A percentile compares a stretch with the other conserved stretches of the same genome.
phyloP scores from a whole-genome alignment of 2,888 invertebrate genomes.

The Sesamia inferens region DNA sequence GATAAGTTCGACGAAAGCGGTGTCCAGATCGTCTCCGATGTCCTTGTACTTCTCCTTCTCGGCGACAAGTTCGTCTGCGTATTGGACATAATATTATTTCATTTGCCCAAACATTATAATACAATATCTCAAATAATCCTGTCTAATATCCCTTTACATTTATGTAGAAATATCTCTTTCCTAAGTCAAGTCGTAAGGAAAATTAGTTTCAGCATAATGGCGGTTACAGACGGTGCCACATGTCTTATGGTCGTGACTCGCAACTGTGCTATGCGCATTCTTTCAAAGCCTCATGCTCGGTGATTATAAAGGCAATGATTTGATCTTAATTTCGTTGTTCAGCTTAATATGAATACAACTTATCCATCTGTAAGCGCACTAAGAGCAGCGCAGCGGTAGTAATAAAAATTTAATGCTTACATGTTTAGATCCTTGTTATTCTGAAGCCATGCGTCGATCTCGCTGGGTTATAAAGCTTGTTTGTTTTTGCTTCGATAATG shows the following conservation, averaged over 20 bases:
- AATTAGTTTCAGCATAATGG: conserved; percentile 74
- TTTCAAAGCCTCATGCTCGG: conserved; percentile 50
- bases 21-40: conserved; percentile 99
- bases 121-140: conserved; percentile 39
- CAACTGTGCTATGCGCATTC: conserved; percentile 38
- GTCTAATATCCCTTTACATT: conserved; percentile 21
- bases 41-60: conserved; percentile 99
- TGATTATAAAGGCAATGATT: conserved; percentile 33
- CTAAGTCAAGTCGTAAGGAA: conserved; percentile 82
- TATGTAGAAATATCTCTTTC: conserved; percentile 46
- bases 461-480: conserved; percentile 73
- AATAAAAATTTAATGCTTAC: conserved; percentile 78
- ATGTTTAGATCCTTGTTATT: conserved; percentile 83
- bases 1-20: conserved; percentile 98
- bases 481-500: conserved; percentile 62
- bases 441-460: conserved; percentile 87
- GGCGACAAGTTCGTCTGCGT: conserved; percentile 97
- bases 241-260: conserved; percentile 38
- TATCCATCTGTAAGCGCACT: conserved; percentile 67
- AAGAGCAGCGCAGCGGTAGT: conserved; percentile 57
- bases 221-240: conserved; percentile 65
- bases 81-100: conserved; percentile 66
- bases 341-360: conserved; percentile 40
- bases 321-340: conserved; percentile 18
- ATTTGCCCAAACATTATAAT: conserved; percentile 42